These are phyloP conservation scores for Tenthredo notha DNA, from an alignment of 2,888 invertebrate genomes.

Conservation along the genomic window DNA sequence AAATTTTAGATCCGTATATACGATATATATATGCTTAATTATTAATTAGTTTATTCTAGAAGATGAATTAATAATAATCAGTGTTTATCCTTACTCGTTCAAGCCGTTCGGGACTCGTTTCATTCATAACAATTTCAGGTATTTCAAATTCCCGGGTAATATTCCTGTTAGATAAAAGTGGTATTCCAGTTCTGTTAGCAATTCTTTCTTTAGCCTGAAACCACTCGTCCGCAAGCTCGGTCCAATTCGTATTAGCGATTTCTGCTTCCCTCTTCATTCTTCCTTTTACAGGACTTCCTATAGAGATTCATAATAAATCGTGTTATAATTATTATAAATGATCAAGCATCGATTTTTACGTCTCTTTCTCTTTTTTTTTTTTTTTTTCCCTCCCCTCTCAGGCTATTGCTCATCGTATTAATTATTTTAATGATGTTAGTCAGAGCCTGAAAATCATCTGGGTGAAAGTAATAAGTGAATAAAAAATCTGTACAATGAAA, in stretches of 20 bases:
- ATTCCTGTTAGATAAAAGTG: conserved; percentile 67
- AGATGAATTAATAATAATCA: not conserved
- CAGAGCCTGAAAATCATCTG: not conserved
- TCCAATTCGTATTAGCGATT: conserved; percentile 71
- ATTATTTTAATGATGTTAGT: not conserved
- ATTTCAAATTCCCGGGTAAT: conserved; percentile 68
- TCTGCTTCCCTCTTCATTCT: conserved; percentile 66
- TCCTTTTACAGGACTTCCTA: conserved; percentile 65
- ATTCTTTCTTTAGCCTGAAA: conserved; percentile 66
- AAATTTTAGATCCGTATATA: not conserved
- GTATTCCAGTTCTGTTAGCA: conserved; percentile 65
- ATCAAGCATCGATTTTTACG: not conserved
- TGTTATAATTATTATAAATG: not conserved
- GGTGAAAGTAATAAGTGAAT: not conserved
- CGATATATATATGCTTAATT: not conserved
- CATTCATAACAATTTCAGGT: conserved; percentile 62
- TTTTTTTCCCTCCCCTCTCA: not conserved
- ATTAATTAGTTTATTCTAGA: not conserved
- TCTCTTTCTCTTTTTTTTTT: not conserved
- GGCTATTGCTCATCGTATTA: not conserved
- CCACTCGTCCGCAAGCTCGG: conserved; percentile 73
- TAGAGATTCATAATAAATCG: conserved; percentile 42
- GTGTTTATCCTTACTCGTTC: conserved; percentile 63
- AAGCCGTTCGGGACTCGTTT: conserved; percentile 64
- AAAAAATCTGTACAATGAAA: not conserved